These are phyloP conservation scores for Ichneumoninae sp. DNA, from an alignment of 2,888 invertebrate species.

Conservation along the genomic window DNA sequence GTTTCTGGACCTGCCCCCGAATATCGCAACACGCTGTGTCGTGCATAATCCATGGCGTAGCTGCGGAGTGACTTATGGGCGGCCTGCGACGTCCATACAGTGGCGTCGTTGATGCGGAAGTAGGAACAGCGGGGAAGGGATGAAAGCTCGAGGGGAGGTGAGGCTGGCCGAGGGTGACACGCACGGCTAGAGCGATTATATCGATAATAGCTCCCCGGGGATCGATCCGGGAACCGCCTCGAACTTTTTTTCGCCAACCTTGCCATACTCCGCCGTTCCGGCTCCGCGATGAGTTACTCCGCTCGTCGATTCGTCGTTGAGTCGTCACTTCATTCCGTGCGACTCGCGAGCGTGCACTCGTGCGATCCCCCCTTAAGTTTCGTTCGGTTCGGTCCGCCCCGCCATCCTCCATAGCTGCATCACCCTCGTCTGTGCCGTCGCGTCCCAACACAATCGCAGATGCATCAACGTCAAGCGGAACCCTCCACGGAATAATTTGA, in stretches of 20 bases:
- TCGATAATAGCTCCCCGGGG: constrained; percentile 75
- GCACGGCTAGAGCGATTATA: constrained; percentile 75
- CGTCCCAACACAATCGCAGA: constrained; percentile 3
- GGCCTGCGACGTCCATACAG: constrained; percentile 20
- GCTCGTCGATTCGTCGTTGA: constrained; percentile 26
- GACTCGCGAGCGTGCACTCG: constrained; percentile 10
- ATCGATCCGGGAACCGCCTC: constrained; percentile 67
- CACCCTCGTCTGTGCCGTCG: constrained; percentile 45
- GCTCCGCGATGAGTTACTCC: constrained; percentile 37
- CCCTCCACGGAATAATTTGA: neutral
- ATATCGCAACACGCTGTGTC: neutral
- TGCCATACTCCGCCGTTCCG: constrained; percentile 34
- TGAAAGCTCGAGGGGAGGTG: constrained; percentile 44
- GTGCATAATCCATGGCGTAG: constrained; percentile 19
- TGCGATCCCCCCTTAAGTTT: neutral
- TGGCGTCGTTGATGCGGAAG: constrained; percentile 26
- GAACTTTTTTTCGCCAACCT: constrained; percentile 16
- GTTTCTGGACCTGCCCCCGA: neutral
- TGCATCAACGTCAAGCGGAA: constrained; percentile 4
- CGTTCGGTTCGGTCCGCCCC: neutral
- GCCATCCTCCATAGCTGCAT: constrained; percentile 24
- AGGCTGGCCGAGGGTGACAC: constrained; percentile 73
- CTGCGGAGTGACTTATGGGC: constrained; percentile 28
- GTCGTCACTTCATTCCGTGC: constrained; percentile 34
- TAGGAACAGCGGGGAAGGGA: constrained; percentile 36